A percentile compares a stretch with the other conserved stretches of the same genome.
phyloP scores from a whole-genome alignment of 2,888 invertebrate species.

The Lamellibrachia columna region DNA sequence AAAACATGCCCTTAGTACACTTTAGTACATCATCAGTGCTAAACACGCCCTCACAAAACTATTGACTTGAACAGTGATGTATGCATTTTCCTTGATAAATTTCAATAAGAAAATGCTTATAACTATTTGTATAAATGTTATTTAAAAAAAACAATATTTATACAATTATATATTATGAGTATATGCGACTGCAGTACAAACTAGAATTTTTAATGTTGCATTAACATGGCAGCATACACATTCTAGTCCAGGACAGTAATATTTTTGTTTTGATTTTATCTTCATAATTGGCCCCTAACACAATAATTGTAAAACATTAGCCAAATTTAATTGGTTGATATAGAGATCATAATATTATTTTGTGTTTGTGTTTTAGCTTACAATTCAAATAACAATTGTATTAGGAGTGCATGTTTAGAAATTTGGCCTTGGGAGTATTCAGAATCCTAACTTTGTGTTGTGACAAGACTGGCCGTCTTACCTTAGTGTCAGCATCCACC shows the following conservation, averaged over 20 bases:
- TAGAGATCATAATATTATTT: background rate
- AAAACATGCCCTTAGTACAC: background rate
- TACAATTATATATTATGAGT: too few species aligned
- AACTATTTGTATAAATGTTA: too few species aligned
- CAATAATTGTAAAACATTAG: constrained; percentile 7
- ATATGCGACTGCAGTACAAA: too few species aligned
- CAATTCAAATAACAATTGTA: background rate
- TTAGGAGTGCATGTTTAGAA: background rate
- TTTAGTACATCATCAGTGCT: background rate
- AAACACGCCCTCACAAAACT: background rate
- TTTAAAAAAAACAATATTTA: too few species aligned
- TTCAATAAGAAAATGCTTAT: too few species aligned
- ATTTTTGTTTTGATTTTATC: background rate
- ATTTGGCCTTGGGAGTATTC: background rate
- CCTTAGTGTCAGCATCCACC: background rate
- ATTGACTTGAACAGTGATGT: background rate
- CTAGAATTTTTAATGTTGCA: too few species aligned
- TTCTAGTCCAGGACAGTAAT: background rate
- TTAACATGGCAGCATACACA: too few species aligned
- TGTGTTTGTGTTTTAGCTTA: background rate
- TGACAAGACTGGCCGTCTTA: background rate
- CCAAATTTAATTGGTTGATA: background rate
- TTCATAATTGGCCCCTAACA: too few species aligned
- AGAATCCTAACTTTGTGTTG: constrained; percentile 17
- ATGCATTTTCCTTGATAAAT: background rate